Percentiles rank a stretch among this genome's conserved stretches.
Evolutionary conservation across 2,888 invertebrate species (phyloP).

Genomic region (Polydesmus complanatus): DNA sequence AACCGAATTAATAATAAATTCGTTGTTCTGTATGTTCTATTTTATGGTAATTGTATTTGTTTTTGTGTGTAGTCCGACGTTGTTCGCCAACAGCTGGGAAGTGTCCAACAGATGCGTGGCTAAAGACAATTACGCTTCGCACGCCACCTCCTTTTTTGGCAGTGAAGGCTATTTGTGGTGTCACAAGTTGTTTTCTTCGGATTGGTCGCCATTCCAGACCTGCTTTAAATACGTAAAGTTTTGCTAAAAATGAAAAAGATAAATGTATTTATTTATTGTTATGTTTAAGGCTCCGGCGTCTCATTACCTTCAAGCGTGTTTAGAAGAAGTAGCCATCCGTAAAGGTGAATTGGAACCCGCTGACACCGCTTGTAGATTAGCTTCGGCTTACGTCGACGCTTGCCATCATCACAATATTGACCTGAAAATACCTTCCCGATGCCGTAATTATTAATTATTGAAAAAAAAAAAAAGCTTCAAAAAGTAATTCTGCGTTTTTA

Average conservation of each 20-base stretch:
- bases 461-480: not conserved
- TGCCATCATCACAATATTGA: conserved; percentile 46
- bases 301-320: conserved; percentile 4
- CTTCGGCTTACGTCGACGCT: conserved; percentile 51
- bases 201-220: conserved; percentile 1
- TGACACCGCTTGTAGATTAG: conserved; percentile 46
- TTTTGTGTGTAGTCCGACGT: not conserved
- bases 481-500: conserved; percentile 18
- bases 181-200: conserved; percentile 7
- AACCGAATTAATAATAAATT: not conserved
- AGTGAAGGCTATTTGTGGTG: not conserved
- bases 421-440: conserved; percentile 47
- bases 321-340: conserved; percentile 13
- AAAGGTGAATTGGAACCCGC: conserved; percentile 21
- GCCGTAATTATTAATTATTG: conserved; percentile 33
- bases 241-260: not conserved
- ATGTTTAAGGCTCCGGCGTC: conserved; percentile 1
- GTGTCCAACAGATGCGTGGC: conserved; percentile 2
- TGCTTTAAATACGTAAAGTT: conserved; percentile 8
- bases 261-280: not conserved
- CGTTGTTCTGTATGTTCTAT: not conserved
- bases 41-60: not conserved
- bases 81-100: conserved; percentile 14
- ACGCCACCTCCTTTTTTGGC: not conserved
- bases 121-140: conserved; percentile 4